Base-by-base conservation (phyloP, 2,888 invertebrate genomes). In the Tigriopus californicus region DNA sequence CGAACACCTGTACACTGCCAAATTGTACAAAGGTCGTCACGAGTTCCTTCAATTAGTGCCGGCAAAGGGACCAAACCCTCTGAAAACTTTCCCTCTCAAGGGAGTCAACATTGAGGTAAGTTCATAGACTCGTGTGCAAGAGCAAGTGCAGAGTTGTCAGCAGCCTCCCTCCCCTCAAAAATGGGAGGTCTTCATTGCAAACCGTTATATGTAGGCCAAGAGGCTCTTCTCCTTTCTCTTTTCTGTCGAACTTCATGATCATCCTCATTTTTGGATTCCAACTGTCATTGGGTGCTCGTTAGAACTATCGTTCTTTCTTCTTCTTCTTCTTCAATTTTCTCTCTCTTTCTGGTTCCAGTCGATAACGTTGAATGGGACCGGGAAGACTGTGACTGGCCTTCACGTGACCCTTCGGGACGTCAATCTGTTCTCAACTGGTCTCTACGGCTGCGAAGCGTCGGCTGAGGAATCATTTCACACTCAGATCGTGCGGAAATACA, bases 371-470 rank as follows among this genome's bases (percentile, higher is more conserved):
- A 33, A 52, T 52, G 52, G 52, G n/a, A 20, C 15, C 13, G 52
- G 52, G 13, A 52, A 52, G 33, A 4, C 22, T 33, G 33, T 52
- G 22, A n/a, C 33, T 11, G 52, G 52, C 15, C 25, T 52, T 10
- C 22, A 52, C 22, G 33, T 52, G 15, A 52, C 52, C 10, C 52
- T 52, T n/a, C 15, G 15, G 11, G 52, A 52, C 24, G 52, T 52
- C 22, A 52, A 52, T 25, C 24, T 52, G 15, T 52, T 52, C 33
- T 25, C 52, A 10, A 52, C 52, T 20, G 52, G 52, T 52, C 52
- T 52, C 11, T 52, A 52, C 4, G 52, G 52, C 11, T 52, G 52
- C 22, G 52, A 52, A 52, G 52, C 52, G 8, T 52, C 52, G 1
- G 52, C 52, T 11, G 52, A 52, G 13, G 15, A 24, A 12, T 52